Evolutionary conservation across 2,797 vertebrate genomes (phyloP).

Genomic region (Podargus strigoides): DNA sequence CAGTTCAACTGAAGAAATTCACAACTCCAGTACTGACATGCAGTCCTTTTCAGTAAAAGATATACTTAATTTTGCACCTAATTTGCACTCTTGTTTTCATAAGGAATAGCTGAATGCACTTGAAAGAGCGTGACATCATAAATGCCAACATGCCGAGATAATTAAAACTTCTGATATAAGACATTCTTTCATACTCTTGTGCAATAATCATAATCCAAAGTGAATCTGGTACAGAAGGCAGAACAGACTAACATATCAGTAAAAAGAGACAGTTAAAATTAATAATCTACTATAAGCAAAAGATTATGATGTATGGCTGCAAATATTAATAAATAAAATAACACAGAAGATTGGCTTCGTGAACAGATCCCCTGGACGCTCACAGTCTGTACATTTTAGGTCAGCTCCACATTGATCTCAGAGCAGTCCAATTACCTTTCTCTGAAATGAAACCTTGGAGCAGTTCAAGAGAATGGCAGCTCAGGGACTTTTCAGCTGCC

Average conservation of each 20-base stretch:
- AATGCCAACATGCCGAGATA: background rate
- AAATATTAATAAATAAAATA: background rate
- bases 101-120: background rate
- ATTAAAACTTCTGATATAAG: background rate
- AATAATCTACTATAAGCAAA: background rate
- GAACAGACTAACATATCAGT: background rate
- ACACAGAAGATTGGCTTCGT: background rate
- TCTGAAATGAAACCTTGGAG: background rate
- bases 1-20: background rate
- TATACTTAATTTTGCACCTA: background rate
- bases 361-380: background rate
- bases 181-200: background rate
- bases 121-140: background rate
- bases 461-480: background rate
- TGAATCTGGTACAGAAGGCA: background rate
- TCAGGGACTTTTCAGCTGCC: background rate
- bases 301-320: background rate
- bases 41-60: background rate
- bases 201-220: background rate
- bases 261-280: background rate
- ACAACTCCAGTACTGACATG: background rate
- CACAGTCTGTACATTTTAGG: background rate
- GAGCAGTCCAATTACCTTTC: background rate
- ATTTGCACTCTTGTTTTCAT: background rate
- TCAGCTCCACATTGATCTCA: background rate